Evolutionary conservation across 2,113 vertebrate species (phyloP).

Genomic region (Xiphorhynchus elegans): DNA sequence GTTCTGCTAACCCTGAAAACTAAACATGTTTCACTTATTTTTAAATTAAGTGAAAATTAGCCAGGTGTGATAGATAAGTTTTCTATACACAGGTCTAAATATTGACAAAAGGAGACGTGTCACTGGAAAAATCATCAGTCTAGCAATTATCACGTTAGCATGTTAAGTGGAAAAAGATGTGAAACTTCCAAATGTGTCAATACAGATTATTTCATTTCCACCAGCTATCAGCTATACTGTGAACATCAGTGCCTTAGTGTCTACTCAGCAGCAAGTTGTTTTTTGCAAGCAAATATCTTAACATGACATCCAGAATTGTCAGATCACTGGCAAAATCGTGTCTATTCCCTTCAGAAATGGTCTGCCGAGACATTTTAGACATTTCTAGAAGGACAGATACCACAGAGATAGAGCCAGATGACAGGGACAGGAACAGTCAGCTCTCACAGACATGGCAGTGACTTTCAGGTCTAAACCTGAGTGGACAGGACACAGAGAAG

Average conservation of each 20-base stretch:
- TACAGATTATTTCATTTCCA: slow-evolving; percentile 84
- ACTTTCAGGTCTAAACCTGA: not conserved
- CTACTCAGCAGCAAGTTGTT: slow-evolving; percentile 48
- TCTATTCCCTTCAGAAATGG: not conserved
- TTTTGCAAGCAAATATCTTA: slow-evolving; percentile 57
- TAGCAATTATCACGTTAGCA: slow-evolving; percentile 85
- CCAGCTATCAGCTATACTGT: slow-evolving; percentile 78
- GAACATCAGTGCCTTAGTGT: slow-evolving; percentile 69
- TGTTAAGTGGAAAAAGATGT: slow-evolving; percentile 83
- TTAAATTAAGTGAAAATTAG: slow-evolving; percentile 85
- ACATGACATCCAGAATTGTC: not conserved
- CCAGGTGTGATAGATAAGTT: slow-evolving; percentile 85
- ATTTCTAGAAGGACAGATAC: not conserved
- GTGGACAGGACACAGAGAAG: not conserved
- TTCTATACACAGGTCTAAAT: slow-evolving; percentile 85
- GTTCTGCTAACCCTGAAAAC: slow-evolving; percentile 74
- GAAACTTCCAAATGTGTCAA: slow-evolving; percentile 83
- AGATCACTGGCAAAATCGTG: not conserved
- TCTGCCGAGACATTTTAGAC: not conserved
- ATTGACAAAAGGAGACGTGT: slow-evolving; percentile 83
- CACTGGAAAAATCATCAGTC: slow-evolving; percentile 84
- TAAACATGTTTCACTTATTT: slow-evolving; percentile 82
- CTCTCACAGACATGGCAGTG: not conserved
- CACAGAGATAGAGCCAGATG: not conserved
- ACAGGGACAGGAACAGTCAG: not conserved